Evolutionary conservation across 2,797 vertebrate species (phyloP), one percentile per base, ranked within the genome.

Genomic region (Meriones psammophilus): DNA sequence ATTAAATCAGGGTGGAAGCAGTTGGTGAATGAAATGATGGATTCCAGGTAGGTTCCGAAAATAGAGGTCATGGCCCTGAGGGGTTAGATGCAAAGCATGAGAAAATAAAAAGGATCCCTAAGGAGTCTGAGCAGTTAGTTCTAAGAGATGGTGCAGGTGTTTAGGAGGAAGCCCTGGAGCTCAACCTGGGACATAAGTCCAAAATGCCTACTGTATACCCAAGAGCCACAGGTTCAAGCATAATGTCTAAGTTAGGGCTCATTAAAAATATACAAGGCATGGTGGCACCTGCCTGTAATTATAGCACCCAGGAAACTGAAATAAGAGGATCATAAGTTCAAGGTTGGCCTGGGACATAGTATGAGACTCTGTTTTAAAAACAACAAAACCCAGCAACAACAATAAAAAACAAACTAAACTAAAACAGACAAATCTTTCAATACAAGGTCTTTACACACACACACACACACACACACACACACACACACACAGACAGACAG

Each of bases 391-490:
- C 39, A 66, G 60, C 28, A 68, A 24, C 60, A 84, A 50, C 30
- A 56, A 22, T 5, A 64, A 22, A 18, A 22, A 62, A 85, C 28
- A 50, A 50, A 62, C 39, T 30, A 33, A 87, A 71, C 13, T 15
- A 69, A 71, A n/a, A n/a, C 22, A 71, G 22, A 87, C 12, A 88
- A 28, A 86, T 12, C 39, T 92, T 0, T 0, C 46, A 88, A 76
- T 10, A 56, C 78, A 56, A 87, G 12, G 79, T 96, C 94, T 97
- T 94, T 96, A 97, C 84, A n/a, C n/a, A n/a, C n/a, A n/a, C 39
- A 39, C 39, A 39, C 39, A 39, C 39, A 39, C 39, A 39, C 39
- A 39, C 39, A 39, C 39, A 39, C 39, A 39, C 39, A 39, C 39
- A 39, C 39, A 39, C 39, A 39, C 39, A 39, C 78, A 93, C 86